These are phyloP conservation scores for Calidris pugnax DNA, from an alignment of 2,113 vertebrate species.

Conservation along the genomic window DNA sequence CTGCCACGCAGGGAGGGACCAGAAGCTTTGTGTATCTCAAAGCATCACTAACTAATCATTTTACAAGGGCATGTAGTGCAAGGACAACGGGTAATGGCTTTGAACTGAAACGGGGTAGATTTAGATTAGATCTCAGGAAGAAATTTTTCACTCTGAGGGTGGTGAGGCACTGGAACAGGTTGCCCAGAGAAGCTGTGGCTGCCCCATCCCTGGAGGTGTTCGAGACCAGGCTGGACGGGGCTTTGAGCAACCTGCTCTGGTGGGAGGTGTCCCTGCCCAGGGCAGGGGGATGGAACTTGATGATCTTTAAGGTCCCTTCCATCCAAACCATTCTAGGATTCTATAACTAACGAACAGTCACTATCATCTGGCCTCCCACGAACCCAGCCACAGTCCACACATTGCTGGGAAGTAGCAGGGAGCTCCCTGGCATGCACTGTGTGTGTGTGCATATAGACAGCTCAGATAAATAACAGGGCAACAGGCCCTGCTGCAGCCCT, in stretches of 20 bases:
- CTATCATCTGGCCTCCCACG: background rate
- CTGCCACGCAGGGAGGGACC: background rate
- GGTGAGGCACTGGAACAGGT: background rate
- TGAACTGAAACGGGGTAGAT: background rate
- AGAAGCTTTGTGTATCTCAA: background rate
- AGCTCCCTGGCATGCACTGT: fast-evolving
- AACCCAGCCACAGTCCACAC: fast-evolving
- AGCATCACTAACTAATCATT: background rate
- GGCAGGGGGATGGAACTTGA: background rate
- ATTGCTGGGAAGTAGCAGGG: fast-evolving
- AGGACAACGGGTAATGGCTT: background rate
- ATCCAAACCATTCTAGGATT: background rate
- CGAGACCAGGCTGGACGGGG: background rate
- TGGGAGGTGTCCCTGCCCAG: background rate
- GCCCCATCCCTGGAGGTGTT: background rate
- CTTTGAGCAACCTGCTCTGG: background rate
- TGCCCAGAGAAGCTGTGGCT: background rate
- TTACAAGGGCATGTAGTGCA: background rate
- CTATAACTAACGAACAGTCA: background rate
- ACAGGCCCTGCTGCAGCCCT: fast-evolving
- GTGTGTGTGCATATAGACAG: background rate
- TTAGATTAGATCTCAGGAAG: background rate
- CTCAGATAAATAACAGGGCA: background rate
- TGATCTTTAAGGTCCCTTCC: background rate
- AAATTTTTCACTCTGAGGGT: background rate